Evolutionary conservation across 1,140 invertebrate genomes (phyloP), one percentile per base, ranked within the genome.

Genomic region (Lepidurus packardi): DNA sequence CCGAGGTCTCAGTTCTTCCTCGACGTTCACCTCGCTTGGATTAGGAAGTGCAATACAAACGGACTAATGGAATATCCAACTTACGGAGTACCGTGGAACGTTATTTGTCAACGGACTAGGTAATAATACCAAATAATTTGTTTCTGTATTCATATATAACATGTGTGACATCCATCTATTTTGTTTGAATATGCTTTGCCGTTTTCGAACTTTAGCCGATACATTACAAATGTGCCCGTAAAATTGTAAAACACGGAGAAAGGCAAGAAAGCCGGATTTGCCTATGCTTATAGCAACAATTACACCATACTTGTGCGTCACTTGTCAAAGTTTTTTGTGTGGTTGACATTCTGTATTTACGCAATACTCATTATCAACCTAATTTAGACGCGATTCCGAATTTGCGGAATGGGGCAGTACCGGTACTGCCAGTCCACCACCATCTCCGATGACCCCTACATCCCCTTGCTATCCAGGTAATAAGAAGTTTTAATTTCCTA

Each of bases 321-420:
- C 6, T 16, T 13, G 0, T 7, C 7, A 9, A 21, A n/a, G 8
- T 65, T 65, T 65, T 7, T 65, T 65, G 16, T 4, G 16, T 65
- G 53, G 9, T 65, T 16, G 53, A 21, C 21, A 65, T n/a, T 65
- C 53, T 21, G 34, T 65, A n/a, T 16, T 21, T 65, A 65, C 53
- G 53, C 13, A 65, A 65, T 65, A 65, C 53, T 65, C 21, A 65
- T 65, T 13, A 21, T 65, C 53, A 65, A 65, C 53, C n/a, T 65
- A 65, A 65, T 65, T n/a, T 65, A 65, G 53, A 65, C 53, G 53
- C 53, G 53, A 65, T n/a, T 65, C 53, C 53, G 53, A 65, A 65
- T 65, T 9, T 65, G 8, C 13, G 21, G 53, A 65, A 65, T 65
- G 53, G 53, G 53, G 53, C 8, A 65, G 53, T 65, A 65, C 53